Conservation (phyloP, 2,113 vertebrate genomes). For the Neodontobutis hainanensis region DNA sequence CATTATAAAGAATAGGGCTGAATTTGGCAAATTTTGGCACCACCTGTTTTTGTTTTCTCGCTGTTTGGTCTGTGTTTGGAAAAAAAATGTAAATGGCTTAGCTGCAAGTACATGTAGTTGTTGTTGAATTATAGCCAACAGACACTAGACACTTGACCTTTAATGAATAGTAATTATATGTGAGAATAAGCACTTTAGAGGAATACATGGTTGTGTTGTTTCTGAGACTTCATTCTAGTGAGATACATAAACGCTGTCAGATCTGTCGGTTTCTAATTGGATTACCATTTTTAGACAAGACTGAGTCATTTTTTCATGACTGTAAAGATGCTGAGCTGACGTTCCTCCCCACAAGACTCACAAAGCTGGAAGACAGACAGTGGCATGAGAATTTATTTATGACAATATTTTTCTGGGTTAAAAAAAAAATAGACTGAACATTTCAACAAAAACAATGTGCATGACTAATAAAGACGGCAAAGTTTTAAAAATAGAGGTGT, state of each 20-base stretch:
- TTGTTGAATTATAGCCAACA: no score
- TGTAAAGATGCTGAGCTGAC: conserved; percentile 62
- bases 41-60: no score
- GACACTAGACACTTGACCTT: no score
- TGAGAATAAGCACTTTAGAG: no score
- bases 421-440: conserved; percentile 3
- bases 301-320: conserved; percentile 53
- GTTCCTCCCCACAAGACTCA: conserved; percentile 38
- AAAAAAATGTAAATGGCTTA: no score
- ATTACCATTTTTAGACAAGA: conserved; percentile 64
- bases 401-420: not conserved
- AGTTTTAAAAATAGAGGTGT: conserved; percentile 9
- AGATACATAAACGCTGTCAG: conserved; percentile 40
- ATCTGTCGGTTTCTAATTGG: conserved; percentile 52
- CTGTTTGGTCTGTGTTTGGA: no score
- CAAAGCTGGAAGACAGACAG: conserved; percentile 28
- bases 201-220: not conserved
- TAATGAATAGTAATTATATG: no score
- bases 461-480: not conserved
- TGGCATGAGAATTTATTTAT: conserved; percentile 9
- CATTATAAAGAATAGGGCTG: no score
- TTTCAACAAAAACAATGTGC: not conserved
- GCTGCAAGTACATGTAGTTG: no score
- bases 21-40: no score
- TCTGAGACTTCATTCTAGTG: conserved; percentile 15